Percentiles rank a stretch among this genome's conserved stretches.
phyloP scores from a whole-genome alignment of 1,140 invertebrate genomes.

The Euwallacea fornicatus region DNA sequence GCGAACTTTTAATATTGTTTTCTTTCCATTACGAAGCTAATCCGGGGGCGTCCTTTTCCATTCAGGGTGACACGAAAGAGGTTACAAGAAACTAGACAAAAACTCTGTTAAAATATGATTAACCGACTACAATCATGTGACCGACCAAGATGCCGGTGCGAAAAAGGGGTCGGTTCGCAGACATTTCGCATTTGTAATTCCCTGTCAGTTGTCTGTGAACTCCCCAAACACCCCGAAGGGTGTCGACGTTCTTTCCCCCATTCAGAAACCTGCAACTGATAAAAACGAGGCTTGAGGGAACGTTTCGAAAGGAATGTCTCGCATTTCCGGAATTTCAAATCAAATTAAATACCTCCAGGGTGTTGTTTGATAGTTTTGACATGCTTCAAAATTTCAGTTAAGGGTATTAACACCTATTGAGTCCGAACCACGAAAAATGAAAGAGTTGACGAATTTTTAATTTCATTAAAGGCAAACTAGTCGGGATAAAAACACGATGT shows the following conservation, averaged over 20 bases:
- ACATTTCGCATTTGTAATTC: constrained; percentile 65
- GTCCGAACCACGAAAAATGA: no score
- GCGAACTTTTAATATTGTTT: constrained; percentile 14
- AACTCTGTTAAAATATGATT: constrained; percentile 4
- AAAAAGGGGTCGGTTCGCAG: constrained; percentile 61
- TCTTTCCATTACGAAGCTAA: constrained; percentile 11
- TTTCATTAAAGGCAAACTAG: constrained; percentile 14
- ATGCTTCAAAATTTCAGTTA: background rate
- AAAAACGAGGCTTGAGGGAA: background rate
- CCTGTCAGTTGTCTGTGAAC: constrained; percentile 62
- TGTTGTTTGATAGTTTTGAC: background rate
- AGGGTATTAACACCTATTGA: no score
- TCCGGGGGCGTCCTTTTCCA: constrained; percentile 10
- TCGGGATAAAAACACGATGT: constrained; percentile 16
- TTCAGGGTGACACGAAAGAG: constrained; percentile 1
- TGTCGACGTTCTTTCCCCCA: background rate
- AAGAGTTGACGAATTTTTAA: constrained; percentile 7
- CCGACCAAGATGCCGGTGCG: constrained; percentile 59
- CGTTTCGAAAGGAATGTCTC: background rate
- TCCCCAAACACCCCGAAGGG: constrained; percentile 59
- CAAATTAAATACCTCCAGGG: background rate
- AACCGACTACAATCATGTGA: constrained; percentile 62
- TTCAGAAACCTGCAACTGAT: background rate
- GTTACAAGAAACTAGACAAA: background rate
- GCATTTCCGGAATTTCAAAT: background rate